Evolutionary conservation across 2,797 vertebrate genomes (phyloP), one percentile per base, ranked within the genome.

Genomic region (Petrocephalus schoutedeni): DNA sequence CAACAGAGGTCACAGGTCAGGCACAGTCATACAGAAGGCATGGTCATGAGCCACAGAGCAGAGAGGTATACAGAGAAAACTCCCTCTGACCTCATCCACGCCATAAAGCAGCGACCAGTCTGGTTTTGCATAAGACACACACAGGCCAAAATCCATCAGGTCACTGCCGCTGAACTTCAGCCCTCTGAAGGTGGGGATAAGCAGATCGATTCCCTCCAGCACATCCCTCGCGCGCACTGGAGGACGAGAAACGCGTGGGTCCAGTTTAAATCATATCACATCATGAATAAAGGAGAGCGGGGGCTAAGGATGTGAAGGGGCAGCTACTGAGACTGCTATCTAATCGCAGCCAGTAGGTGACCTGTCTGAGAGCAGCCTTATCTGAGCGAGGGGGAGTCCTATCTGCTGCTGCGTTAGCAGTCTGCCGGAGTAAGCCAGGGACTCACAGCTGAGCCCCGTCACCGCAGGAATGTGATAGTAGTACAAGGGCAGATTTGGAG

Each of bases 381-480:
- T 77, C 71, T 77, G 32, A 19, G 36, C 36, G 19, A 45, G 16
- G 12, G 1, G 51, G 23, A 54, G 51, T 64, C 28, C 14, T 21
- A 45, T n/a, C 36, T 64, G 58, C 58, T 2, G 41, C 57, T 49
- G 85, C 3, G 10, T 16, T 41, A 21, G 57, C 56, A 3, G 23
- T 23, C 36, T 49, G 57, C 56, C 19, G n/a, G 41, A 77, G 36
- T 28, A 3, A 49, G 41, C 54, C 0, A 3, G 32, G 23, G 89
- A 96, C 97, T 95, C 90, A 99, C 98, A 91, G 7, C 95, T 95
- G 49, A 99, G 93, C 12, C 97, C 97, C 0, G 98, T 99, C 64
- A 99, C 1, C 57, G 90, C 59, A 59, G 98, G 98, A 88, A 98
- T 91, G 86, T 99, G 98, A 83, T 99, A 99, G 90, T 99, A 99